Evolutionary conservation across 2,113 vertebrate species (phyloP), one percentile per base, ranked within the genome.

Genomic region (Delphinus delphis): DNA sequence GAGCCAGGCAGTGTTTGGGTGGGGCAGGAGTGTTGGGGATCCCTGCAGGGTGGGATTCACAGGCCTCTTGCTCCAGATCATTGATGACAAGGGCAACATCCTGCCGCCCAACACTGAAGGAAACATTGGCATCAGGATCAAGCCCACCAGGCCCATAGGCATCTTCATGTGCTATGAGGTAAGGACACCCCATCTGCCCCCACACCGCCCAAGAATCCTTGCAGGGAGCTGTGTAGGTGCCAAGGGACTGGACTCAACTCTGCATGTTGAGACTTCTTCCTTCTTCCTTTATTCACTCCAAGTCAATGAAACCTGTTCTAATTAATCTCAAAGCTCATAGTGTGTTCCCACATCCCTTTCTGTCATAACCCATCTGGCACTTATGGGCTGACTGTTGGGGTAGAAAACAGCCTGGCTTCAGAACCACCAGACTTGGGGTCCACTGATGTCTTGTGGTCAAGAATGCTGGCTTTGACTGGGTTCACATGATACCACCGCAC

Each of bases 161-260:
- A 96, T 99, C 55, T 99, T 99, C 96, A 95, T 98, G 31, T 95
- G 81, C 97, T 99, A 99, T 82, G 95, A 99, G 88, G 99, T 99
- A 98, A 98, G 95, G 60, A 2, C 3, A 47, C 31, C n/a, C 87
- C 9, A 5, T 77, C 92, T 93, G 53, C 9, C 74, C 36, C 33
- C 18, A 14, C 20, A 50, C 9, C 14, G 7, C 25, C n/a, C 20
- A 3, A 28, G 36, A 38, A 50, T 58, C 13, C 23, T 33, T 38
- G 13, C 13, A 31, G 38, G 28, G 23, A 23, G 26, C 10, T 31
- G 38, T 44, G 26, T 44, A 4, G 38, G 28, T 74, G 31, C 1
- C 14, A 8, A 90, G 12, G 38, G 28, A 11, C 17, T 31, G 13
- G 38, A 11, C 17, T 31, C 26, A 21, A 17, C 31, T 92, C 25